Evolutionary conservation across 2,888 invertebrate species (phyloP), one percentile per base, ranked within the genome.

Genomic region (Tubulanus polymorphus): DNA sequence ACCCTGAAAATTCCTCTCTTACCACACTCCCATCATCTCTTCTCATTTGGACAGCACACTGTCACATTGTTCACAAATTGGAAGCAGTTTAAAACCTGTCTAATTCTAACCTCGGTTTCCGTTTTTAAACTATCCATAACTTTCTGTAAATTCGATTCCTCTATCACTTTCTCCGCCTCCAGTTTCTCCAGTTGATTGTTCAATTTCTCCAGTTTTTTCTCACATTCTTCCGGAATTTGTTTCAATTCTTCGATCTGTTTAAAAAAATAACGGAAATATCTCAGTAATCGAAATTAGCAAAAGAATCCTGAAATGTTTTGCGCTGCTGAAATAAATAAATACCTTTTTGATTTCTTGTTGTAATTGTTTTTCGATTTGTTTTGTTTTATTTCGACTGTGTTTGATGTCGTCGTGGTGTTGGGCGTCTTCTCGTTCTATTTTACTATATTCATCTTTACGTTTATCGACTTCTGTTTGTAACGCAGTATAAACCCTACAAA

Each of bases 191-290:
- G 72, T 41, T 80, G 72, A 37, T 72, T 73, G 54, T 74, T 63
- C 57, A 82, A 61, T 51, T 80, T 78, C 8, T 82, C 82, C 48
- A 90, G 88, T 70, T 89, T 88, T 59, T 84, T 83, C 56, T 81
- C 81, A 75, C 88, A 89, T 72, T 89, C 88, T 30, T 87, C 87
- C 0, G 93, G 93, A 5, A 87, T 75, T 57, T 81, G 82, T 60
- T 82, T 75, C 20, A 88, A 73, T 48, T 87, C 85, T 46, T 83
- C 85, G 1, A 93, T 80, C 74, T 90, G 53, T 12, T 12, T 12
- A 10, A n/a, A 45, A 18, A n/a, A 45, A 12, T 45, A 10, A 45
- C 20, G 10, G 10, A n/a, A 8, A 20, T 45, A 45, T 6, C 8
- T 25, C 23, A 25, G n/a, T n/a, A n/a, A n/a, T n/a, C n/a, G n/a